Evolutionary conservation across 2,797 vertebrate species (phyloP).

Genomic region (Otolemur crassicaudatus): DNA sequence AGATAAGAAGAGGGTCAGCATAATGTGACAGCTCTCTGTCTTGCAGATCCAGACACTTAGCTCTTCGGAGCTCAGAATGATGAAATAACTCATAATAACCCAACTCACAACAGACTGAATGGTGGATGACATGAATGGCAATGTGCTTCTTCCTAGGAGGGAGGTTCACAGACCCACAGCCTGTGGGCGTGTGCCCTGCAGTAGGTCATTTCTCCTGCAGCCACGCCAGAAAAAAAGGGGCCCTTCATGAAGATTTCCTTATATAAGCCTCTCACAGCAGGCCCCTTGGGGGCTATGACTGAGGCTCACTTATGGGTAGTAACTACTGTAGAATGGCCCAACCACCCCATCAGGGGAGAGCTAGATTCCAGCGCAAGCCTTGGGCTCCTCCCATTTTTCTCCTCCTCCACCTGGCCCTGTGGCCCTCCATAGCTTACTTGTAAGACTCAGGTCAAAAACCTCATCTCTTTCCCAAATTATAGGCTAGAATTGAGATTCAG

Average conservation of each 20-base stretch:
- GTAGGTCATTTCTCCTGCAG: neutral
- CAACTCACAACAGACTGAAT: neutral
- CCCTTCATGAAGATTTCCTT: fast-evolving
- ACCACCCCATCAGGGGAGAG: neutral
- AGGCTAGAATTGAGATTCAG: neutral
- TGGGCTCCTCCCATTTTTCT: neutral
- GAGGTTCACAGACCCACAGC: neutral
- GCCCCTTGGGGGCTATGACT: fast-evolving
- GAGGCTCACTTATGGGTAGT: fast-evolving
- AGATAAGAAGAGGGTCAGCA: fast-evolving
- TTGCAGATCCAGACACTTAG: no score
- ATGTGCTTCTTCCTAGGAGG: neutral
- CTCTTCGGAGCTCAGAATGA: neutral
- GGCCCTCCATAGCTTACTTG: fast-evolving
- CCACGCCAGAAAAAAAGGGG: neutral
- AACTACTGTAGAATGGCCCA: neutral
- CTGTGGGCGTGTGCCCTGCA: neutral
- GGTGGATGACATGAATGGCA: fast-evolving
- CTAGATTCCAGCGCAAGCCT: neutral
- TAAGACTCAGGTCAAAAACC: neutral
- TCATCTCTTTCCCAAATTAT: neutral
- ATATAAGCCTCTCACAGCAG: neutral
- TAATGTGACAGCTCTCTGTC: neutral
- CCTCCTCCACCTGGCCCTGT: neutral
- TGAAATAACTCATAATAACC: neutral